phyloP scores from a whole-genome alignment of 2,113 vertebrate species.

The Numenius arquata region DNA sequence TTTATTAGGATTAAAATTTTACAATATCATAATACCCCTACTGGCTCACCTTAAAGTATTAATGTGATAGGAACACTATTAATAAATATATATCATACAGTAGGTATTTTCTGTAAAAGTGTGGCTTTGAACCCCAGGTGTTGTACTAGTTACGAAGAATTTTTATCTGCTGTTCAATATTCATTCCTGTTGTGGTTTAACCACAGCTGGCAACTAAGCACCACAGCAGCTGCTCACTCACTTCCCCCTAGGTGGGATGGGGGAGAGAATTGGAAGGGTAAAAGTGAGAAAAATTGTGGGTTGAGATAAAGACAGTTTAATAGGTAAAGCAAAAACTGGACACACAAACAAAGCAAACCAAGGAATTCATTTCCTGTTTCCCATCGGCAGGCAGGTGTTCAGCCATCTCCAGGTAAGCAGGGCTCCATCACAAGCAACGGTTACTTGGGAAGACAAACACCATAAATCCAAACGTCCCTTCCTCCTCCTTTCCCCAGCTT shows the following conservation, averaged over 20 bases:
- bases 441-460: neutral
- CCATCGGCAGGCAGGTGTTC: neutral
- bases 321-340: neutral
- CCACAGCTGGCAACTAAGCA: neutral
- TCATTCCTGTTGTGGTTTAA: neutral
- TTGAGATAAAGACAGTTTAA: neutral
- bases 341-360: neutral
- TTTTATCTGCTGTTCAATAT: conserved; percentile 17
- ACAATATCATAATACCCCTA: conserved; percentile 68
- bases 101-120: conserved; percentile 49
- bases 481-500: neutral
- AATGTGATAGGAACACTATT: conserved; percentile 61
- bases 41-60: conserved; percentile 67
- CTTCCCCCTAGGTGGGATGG: neutral
- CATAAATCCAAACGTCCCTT: neutral
- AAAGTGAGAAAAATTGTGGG: neutral
- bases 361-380: neutral
- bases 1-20: conserved; percentile 75
- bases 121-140: conserved; percentile 31
- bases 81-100: conserved; percentile 51
- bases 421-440: neutral
- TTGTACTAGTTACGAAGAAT: neutral
- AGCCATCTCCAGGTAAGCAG: neutral
- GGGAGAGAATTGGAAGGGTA: neutral
- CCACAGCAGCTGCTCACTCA: neutral